phyloP scores from a whole-genome alignment of 2,113 vertebrate genomes.

The Pantherophis guttatus region DNA sequence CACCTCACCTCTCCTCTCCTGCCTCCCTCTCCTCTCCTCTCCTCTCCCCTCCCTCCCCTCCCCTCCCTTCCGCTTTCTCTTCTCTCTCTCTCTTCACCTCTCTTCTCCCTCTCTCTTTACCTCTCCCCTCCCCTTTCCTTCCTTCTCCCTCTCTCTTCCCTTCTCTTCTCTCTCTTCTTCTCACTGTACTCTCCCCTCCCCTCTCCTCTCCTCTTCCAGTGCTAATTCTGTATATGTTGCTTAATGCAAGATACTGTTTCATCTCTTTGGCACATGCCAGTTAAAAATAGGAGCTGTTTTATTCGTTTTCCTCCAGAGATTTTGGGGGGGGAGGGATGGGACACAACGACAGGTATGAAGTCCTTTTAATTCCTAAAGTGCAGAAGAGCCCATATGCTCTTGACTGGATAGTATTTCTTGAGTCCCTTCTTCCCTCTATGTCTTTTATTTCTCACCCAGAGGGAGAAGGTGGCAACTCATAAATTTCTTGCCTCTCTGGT shows the following conservation, averaged over 20 bases:
- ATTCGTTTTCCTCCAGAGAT: neutral
- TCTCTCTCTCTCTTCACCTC: too few relatives aligned
- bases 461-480: conserved; percentile 20
- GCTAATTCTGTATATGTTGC: neutral
- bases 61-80: neutral
- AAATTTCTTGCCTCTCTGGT: conserved; percentile 22
- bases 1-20: too few relatives aligned
- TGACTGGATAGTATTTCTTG: conserved; percentile 26
- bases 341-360: neutral
- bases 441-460: neutral
- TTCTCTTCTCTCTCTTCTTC: too few relatives aligned
- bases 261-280: neutral
- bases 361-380: neutral
- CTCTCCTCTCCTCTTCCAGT: neutral
- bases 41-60: too few relatives aligned
- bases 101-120: too few relatives aligned
- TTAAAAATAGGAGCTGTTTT: neutral
- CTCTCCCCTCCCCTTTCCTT: too few relatives aligned
- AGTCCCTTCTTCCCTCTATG: conserved; percentile 17
- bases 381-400: neutral
- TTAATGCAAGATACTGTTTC: neutral
- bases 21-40: too few relatives aligned
- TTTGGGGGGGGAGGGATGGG: too few relatives aligned
- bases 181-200: neutral
- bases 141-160: too few relatives aligned